Percentiles rank a stretch among this genome's conserved stretches.
Conservation (phyloP, 1,140 invertebrate species). For the Dreissena rostriformis region DNA sequence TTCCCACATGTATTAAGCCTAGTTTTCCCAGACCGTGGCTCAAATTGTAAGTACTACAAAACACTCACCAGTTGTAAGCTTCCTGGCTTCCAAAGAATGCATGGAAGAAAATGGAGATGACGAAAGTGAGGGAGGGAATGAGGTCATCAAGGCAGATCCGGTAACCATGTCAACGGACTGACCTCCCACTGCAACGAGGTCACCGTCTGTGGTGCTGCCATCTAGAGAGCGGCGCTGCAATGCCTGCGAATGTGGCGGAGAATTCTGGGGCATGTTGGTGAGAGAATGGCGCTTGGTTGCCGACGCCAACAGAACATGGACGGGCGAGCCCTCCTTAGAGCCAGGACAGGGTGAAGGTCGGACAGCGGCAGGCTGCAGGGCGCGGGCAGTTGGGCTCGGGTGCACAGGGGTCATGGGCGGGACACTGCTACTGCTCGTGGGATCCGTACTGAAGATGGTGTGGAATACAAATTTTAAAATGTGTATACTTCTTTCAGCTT, state of each 20-base stretch:
- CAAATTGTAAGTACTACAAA: too few relatives aligned
- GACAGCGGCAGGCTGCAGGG: not conserved
- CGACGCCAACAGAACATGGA: not conserved
- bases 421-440: too few relatives aligned
- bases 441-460: too few relatives aligned
- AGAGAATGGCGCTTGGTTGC: conserved; percentile 61
- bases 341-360: not conserved
- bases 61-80: too few relatives aligned
- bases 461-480: not conserved
- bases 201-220: conserved; percentile 38
- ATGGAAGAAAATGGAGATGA: not conserved
- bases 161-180: not conserved
- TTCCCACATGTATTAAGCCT: too few relatives aligned
- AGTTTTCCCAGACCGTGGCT: too few relatives aligned
- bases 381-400: not conserved
- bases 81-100: too few relatives aligned
- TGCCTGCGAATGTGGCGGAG: conserved; percentile 56
- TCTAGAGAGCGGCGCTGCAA: conserved; percentile 71
- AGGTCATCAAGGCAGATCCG: not conserved
- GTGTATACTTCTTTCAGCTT: conserved; percentile 4
- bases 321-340: conserved; percentile 16
- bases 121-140: not conserved
- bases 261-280: conserved; percentile 57
- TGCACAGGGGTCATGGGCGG: conserved; percentile 34
- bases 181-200: conserved; percentile 32